Evolutionary conservation across 2,797 vertebrate genomes (phyloP).

Genomic region (Lepidocolaptes lacrymiger): DNA sequence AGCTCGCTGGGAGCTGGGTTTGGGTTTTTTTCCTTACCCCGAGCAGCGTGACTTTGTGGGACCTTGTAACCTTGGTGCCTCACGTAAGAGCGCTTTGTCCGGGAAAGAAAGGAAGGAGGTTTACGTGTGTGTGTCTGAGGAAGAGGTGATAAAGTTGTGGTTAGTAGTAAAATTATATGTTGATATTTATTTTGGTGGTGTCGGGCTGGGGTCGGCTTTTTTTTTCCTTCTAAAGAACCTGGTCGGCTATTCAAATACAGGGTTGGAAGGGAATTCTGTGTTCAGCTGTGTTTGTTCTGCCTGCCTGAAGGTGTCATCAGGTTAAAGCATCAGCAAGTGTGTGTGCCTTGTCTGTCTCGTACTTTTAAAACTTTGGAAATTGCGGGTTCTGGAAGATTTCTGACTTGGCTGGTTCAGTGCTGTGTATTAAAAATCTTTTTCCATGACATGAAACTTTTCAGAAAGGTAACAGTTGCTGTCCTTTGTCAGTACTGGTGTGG

Average conservation of each 20-base stretch:
- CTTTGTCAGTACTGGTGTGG: fast-evolving
- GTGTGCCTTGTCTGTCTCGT: fast-evolving
- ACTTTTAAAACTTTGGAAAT: background rate
- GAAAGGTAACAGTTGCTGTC: background rate
- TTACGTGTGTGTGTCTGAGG: too few relatives aligned
- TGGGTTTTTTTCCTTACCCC: background rate
- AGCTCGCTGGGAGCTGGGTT: fast-evolving
- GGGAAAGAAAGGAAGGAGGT: background rate
- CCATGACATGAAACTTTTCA: fast-evolving
- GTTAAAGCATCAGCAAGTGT: background rate
- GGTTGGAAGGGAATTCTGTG: background rate
- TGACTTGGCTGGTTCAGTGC: fast-evolving
- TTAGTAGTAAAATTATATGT: fast-evolving
- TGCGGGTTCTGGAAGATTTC: background rate
- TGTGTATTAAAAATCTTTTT: background rate
- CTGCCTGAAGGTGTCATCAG: background rate
- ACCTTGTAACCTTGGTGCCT: fast-evolving
- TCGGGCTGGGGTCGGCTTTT: background rate
- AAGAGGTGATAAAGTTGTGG: background rate
- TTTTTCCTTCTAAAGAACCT: background rate
- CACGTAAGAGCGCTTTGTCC: fast-evolving
- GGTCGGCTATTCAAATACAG: fast-evolving
- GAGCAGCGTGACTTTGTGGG: background rate
- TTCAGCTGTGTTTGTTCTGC: background rate
- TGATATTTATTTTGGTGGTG: background rate